Percentiles rank a stretch among this genome's conserved stretches.
phyloP scores from a whole-genome alignment of 2,888 invertebrate species.

The Heliconius aoede region DNA sequence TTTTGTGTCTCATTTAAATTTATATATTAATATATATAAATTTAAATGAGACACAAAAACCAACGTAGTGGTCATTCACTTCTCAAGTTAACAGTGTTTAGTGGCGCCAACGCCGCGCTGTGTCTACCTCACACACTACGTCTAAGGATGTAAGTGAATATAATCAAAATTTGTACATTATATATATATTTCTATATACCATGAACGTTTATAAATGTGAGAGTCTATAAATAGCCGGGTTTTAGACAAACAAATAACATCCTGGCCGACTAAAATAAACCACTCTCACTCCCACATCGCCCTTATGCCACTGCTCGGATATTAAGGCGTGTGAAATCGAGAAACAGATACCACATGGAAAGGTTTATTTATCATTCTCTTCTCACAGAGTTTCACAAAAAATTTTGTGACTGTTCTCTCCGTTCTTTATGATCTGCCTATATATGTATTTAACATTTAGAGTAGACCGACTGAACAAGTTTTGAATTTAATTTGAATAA shows the following conservation, averaged over 20 bases:
- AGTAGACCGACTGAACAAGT: too few species aligned
- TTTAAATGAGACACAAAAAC: too few species aligned
- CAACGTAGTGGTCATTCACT: too few species aligned
- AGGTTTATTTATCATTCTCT: not conserved
- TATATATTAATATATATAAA: too few species aligned
- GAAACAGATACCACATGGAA: slow-evolving; percentile 5
- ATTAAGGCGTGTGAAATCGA: not conserved
- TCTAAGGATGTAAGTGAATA: not conserved
- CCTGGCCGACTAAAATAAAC: slow-evolving; percentile 49
- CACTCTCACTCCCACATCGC: slow-evolving; percentile 41
- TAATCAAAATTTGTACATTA: too few species aligned
- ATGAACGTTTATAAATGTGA: slow-evolving; percentile 28
- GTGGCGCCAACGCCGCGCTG: not conserved
- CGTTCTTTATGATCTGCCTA: not conserved
- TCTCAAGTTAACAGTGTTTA: too few species aligned
- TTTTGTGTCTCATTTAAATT: too few species aligned
- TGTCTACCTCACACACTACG: too few species aligned
- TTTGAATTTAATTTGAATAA: too few species aligned
- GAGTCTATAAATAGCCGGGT: slow-evolving; percentile 46
- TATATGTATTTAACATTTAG: too few species aligned
- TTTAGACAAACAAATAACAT: slow-evolving; percentile 44
- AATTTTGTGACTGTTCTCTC: not conserved
- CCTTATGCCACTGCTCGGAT: slow-evolving; percentile 20
- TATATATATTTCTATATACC: not conserved
- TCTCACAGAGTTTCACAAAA: too few species aligned